These are phyloP conservation scores for Mimachlamys varia DNA, from an alignment of 2,888 invertebrate species.

Conservation along the genomic window DNA sequence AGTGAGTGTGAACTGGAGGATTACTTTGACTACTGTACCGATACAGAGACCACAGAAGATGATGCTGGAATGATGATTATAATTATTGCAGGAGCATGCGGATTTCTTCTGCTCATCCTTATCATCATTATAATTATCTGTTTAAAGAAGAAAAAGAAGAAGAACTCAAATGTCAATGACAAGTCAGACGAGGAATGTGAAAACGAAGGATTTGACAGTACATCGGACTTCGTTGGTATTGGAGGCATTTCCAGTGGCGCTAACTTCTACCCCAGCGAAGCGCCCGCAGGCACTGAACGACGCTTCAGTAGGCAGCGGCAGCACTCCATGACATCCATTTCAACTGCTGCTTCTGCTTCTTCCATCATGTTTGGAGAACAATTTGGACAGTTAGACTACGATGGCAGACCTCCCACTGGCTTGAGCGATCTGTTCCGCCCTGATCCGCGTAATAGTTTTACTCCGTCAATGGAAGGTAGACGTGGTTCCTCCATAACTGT, in stretches of 20 bases:
- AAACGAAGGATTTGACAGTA: neutral
- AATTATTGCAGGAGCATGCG: conserved; percentile 40
- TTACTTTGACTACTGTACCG: conserved; percentile 65
- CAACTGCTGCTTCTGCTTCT: neutral
- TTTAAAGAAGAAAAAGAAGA: conserved; percentile 39
- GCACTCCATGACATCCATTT: neutral
- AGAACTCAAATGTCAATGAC: neutral
- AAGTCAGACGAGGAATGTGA: neutral
- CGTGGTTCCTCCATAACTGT: neutral
- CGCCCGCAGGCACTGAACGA: neutral
- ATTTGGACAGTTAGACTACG: conserved; percentile 3
- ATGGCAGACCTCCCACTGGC: neutral
- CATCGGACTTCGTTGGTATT: neutral
- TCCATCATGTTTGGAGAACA: conserved; percentile 20
- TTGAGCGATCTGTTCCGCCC: neutral
- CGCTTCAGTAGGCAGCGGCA: conserved; percentile 12
- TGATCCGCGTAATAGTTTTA: neutral
- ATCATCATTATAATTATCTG: conserved; percentile 32
- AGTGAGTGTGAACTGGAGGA: conserved; percentile 63
- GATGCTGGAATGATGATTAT: conserved; percentile 39
- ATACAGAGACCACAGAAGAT: conserved; percentile 29
- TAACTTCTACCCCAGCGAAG: neutral
- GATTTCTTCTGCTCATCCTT: conserved; percentile 31
- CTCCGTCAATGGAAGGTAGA: neutral
- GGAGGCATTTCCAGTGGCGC: neutral